A percentile compares a stretch with the other conserved stretches of the same genome.
These are phyloP conservation scores for Apodemia mormo DNA, from an alignment of 2,888 invertebrate genomes.

Conservation along the genomic window DNA sequence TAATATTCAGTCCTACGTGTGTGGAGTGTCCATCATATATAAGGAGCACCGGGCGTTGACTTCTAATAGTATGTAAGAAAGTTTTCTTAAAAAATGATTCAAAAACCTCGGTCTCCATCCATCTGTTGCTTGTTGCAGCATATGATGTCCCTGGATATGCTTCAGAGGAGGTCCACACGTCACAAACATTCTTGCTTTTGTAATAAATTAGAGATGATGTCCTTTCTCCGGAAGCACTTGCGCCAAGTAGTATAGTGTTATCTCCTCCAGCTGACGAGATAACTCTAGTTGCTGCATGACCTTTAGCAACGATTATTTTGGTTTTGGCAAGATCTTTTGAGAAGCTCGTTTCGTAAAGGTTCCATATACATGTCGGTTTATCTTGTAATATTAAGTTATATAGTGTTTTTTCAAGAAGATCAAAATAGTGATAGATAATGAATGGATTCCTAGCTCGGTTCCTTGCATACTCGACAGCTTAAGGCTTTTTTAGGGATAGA, in stretches of 20 bases:
- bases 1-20: not conserved
- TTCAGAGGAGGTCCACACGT: not conserved
- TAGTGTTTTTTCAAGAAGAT: not conserved
- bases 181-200: too few species aligned
- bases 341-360: conserved; percentile 8
- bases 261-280: not conserved
- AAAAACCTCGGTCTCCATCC: not conserved
- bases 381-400: not conserved
- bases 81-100: not conserved
- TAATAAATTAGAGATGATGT: too few species aligned
- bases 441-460: conserved; percentile 8
- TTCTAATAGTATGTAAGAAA: not conserved
- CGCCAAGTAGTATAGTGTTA: not conserved
- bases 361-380: not conserved
- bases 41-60: not conserved
- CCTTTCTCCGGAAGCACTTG: too few species aligned
- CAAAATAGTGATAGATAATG: conserved; percentile 1
- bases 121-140: not conserved
- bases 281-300: not conserved
- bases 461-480: conserved; percentile 45
- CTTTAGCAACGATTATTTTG: not conserved
- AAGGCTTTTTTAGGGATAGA: conserved; percentile 50
- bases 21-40: not conserved
- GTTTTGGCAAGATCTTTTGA: conserved; percentile 1
- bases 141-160: not conserved